Conservation (phyloP, 2,888 invertebrate genomes). For the Pycnomerus fuliginosus region DNA sequence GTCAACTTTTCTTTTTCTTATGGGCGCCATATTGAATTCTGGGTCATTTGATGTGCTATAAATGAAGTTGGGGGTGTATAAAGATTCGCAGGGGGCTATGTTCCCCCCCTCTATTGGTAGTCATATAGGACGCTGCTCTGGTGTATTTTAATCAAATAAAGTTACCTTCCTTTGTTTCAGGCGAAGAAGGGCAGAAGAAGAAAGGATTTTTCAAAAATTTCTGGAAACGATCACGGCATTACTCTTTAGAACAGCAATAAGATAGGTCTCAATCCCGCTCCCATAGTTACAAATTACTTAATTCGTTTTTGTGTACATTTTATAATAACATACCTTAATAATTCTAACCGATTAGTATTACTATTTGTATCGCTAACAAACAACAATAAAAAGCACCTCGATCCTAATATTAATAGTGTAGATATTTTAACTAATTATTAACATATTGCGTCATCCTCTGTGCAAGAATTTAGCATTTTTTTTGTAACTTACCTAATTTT, state of each 20-base stretch:
- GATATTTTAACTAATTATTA: slow-evolving; percentile 36
- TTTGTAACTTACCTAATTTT: slow-evolving; percentile 24
- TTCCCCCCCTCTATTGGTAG: too few relatives aligned
- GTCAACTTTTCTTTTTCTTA: too few relatives aligned
- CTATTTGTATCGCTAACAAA: slow-evolving; percentile 37
- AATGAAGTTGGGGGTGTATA: too few relatives aligned
- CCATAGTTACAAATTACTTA: slow-evolving; percentile 22
- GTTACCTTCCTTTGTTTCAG: slow-evolving; percentile 55
- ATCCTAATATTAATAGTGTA: slow-evolving; percentile 33
- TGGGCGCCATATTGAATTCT: too few relatives aligned
- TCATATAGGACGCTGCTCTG: too few relatives aligned
- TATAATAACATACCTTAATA: slow-evolving; percentile 38
- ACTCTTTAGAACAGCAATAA: slow-evolving; percentile 84
- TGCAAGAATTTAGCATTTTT: slow-evolving; percentile 10
- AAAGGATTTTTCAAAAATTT: slow-evolving; percentile 87
- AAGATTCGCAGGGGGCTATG: too few relatives aligned
- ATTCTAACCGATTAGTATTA: slow-evolving; percentile 41
- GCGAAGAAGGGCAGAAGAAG: slow-evolving; percentile 76
- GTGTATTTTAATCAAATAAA: too few relatives aligned
- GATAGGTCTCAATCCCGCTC: slow-evolving; percentile 22
- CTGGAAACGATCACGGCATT: slow-evolving; percentile 85
- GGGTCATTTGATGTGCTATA: too few relatives aligned
- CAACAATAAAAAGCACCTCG: slow-evolving; percentile 29
- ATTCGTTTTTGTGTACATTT: slow-evolving; percentile 43
- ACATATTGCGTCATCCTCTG: slow-evolving; percentile 29